Evolutionary conservation across 2,888 invertebrate genomes (phyloP), one percentile per base, ranked within the genome.

Genomic region (Prosopocoilus inquinatus): DNA sequence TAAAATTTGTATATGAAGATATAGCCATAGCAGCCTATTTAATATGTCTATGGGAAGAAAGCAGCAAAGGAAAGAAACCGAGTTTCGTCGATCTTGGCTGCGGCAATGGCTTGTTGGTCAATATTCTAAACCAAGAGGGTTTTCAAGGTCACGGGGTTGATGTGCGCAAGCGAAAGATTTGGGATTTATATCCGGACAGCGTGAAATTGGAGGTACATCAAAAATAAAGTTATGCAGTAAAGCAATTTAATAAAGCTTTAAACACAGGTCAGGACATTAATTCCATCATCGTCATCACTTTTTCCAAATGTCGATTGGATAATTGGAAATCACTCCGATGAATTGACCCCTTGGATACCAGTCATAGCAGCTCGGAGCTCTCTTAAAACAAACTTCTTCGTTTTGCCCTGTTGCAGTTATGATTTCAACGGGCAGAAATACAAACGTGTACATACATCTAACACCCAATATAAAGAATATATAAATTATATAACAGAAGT

Each of bases 281-380:
- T 82, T 55, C 91, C 91, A 46, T 87, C 87, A 8, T 83, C 86
- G 59, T 73, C 82, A 48, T 81, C 81, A 58, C 70, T 84, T 41
- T 92, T 89, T 69, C 84, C 88, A 7, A 82, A 87, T n/a, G 82
- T 82, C 28, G 90, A 94, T 70, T 96, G 96, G 96, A 79, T 99
- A 48, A 95, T 99, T 73, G 99, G 98, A 49, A 99, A 99, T 78
- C 99, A 99, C 80, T 96, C 96, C 9, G 99, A 99, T 80, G 98
- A 99, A 75, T 78, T 99, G n/a, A 97, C 98, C 7, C 96, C 97
- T 1, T 99, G 98, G 98, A 88, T 99, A 67, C 96, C 98, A 13
- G 88, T 97, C 0, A 87, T 98, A 66, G 90, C 97, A 20, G 86
- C 93, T 0, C 82, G 83, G 53, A 89, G 90, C 78, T 89, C 89